A percentile compares a stretch with the other conserved stretches of the same genome.
Conservation (phyloP, 2,797 vertebrate genomes). For the Phrynocephalus vlangalii region DNA sequence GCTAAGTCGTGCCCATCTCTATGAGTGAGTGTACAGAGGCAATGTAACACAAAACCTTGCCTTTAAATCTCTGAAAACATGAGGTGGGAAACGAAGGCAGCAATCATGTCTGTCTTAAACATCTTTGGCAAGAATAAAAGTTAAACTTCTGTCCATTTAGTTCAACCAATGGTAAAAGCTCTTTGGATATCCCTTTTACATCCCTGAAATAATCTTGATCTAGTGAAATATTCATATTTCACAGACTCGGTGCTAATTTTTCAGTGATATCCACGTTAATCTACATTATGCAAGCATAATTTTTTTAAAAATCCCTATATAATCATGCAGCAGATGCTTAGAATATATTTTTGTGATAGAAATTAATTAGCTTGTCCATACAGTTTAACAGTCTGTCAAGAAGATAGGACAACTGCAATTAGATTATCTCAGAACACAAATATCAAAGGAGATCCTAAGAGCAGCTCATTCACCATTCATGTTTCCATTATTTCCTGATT, state of each 20-base stretch:
- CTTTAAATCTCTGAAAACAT: too few relatives aligned
- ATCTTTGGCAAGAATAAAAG: background rate
- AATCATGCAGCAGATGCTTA: constrained; percentile 21
- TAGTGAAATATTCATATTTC: background rate
- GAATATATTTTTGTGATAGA: constrained; percentile 49
- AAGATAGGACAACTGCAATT: constrained; percentile 48
- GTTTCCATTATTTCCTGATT: constrained; percentile 66
- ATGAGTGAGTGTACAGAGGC: too few relatives aligned
- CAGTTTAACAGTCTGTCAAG: constrained; percentile 63
- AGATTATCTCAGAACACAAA: constrained; percentile 51
- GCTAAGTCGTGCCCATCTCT: too few relatives aligned
- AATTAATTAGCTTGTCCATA: constrained; percentile 65
- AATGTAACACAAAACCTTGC: too few relatives aligned
- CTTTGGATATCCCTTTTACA: background rate
- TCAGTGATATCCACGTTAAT: background rate
- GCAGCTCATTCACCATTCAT: constrained; percentile 59
- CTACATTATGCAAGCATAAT: background rate
- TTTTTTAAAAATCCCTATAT: background rate
- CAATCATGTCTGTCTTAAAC: background rate
- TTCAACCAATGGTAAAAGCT: background rate
- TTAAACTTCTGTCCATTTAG: background rate
- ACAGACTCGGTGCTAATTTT: background rate
- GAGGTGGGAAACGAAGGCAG: background rate
- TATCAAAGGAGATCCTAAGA: constrained; percentile 51
- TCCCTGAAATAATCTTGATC: background rate